These are phyloP conservation scores for Struthio camelus DNA, from an alignment of 2,113 vertebrate species.

Conservation along the genomic window DNA sequence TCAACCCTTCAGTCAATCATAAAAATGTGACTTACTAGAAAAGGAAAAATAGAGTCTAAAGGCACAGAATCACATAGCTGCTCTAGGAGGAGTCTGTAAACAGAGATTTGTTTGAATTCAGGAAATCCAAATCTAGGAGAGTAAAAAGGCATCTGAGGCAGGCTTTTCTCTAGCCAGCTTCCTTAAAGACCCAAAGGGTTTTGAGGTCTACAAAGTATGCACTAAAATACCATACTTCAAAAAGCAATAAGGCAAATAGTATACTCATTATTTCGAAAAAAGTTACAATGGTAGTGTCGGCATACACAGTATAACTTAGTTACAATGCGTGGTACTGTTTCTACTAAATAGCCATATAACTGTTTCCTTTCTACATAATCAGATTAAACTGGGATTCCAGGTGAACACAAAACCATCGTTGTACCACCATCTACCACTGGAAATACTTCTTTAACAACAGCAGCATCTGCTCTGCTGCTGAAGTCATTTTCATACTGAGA, in stretches of 20 bases:
- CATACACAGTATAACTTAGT: conserved; percentile 83
- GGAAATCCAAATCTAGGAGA: conserved; percentile 76
- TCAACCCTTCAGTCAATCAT: conserved; percentile 66
- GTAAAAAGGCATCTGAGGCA: conserved; percentile 80
- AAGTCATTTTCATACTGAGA: background rate
- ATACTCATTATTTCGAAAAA: conserved; percentile 77
- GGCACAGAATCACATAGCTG: conserved; percentile 83
- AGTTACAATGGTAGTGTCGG: conserved; percentile 83
- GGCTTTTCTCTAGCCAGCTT: conserved; percentile 74
- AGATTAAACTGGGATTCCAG: conserved; percentile 38
- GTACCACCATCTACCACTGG: conserved; percentile 67
- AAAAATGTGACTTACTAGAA: conserved; percentile 71
- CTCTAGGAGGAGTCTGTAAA: conserved; percentile 84
- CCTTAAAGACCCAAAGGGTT: conserved; percentile 73
- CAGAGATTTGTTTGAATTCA: conserved; percentile 77
- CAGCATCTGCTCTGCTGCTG: background rate
- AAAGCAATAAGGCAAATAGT: conserved; percentile 86
- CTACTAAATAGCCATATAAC: conserved; percentile 76
- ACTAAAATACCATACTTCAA: conserved; percentile 76
- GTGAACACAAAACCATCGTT: conserved; percentile 66
- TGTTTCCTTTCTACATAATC: conserved; percentile 72
- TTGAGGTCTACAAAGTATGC: conserved; percentile 80
- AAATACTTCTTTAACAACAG: conserved; percentile 66
- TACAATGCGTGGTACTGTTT: conserved; percentile 80
- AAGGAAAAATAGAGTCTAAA: conserved; percentile 79